Evolutionary conservation across 2,888 invertebrate species (phyloP).

Genomic region (Agonopterix arenella): DNA sequence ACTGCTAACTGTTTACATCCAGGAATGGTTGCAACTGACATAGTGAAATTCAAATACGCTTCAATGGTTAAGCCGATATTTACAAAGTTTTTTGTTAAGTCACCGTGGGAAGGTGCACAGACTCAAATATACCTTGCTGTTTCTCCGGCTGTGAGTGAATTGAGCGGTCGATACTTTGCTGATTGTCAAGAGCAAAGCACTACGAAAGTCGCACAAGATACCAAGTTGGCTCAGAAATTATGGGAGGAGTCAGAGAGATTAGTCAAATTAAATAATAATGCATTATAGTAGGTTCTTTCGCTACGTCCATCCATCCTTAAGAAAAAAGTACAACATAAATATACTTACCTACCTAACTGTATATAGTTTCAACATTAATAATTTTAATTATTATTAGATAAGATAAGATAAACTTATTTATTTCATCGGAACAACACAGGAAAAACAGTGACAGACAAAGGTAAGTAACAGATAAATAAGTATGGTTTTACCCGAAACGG

Average conservation of each 20-base stretch:
- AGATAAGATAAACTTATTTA: no score
- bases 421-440: no score
- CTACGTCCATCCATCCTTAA: no score
- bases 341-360: no score
- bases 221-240: slow-evolving; percentile 64
- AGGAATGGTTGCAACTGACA: slow-evolving; percentile 81
- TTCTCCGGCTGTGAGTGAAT: slow-evolving; percentile 60
- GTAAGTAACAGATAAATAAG: no score
- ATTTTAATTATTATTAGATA: no score
- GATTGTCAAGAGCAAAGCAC: slow-evolving; percentile 56
- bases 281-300: no score
- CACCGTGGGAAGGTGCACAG: slow-evolving; percentile 28
- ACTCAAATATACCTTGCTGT: slow-evolving; percentile 67
- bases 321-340: no score
- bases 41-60: background rate
- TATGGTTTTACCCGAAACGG: no score
- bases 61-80: background rate
- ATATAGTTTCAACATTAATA: no score
- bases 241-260: slow-evolving; percentile 77
- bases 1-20: slow-evolving; percentile 90
- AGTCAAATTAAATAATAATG: slow-evolving; percentile 18
- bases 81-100: slow-evolving; percentile 18
- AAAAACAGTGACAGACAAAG: no score
- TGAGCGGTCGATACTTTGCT: slow-evolving; percentile 77
- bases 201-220: slow-evolving; percentile 55